Evolutionary conservation across 2,797 vertebrate genomes (phyloP).

Genomic region (Hirundo rustica): DNA sequence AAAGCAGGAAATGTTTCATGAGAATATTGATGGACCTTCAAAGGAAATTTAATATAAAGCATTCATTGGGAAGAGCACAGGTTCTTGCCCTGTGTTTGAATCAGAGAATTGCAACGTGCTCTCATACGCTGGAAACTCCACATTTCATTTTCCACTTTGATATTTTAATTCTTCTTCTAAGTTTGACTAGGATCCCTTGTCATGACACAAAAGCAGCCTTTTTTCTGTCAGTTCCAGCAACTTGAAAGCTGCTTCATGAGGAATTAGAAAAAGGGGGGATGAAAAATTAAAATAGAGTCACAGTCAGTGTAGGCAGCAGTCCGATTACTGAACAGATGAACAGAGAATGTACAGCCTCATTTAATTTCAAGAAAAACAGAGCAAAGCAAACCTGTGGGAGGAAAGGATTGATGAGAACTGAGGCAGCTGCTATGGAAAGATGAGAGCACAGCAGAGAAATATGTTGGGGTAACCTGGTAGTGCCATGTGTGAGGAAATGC

Average conservation of each 20-base stretch:
- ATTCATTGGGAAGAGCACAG: background rate
- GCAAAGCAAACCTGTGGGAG: background rate
- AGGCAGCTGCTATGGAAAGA: background rate
- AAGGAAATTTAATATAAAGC: background rate
- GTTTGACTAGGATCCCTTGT: background rate
- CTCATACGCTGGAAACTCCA: accelerated
- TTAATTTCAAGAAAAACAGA: background rate
- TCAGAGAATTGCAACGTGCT: background rate
- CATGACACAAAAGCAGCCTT: background rate
- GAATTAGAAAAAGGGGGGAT: background rate
- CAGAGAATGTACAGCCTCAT: background rate
- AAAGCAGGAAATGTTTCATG: background rate
- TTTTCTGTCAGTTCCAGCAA: background rate
- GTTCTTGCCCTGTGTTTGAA: background rate
- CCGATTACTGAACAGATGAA: background rate
- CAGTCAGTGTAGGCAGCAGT: background rate
- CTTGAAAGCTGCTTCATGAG: background rate
- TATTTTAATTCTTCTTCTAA: background rate
- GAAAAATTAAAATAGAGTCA: background rate
- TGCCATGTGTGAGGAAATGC: background rate
- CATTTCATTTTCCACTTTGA: background rate
- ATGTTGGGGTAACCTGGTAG: background rate
- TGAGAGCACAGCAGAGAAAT: background rate
- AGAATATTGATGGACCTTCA: background rate
- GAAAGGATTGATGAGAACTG: background rate